Evolutionary conservation across 2,797 vertebrate genomes (phyloP).

Genomic region (Delichon dasypus): DNA sequence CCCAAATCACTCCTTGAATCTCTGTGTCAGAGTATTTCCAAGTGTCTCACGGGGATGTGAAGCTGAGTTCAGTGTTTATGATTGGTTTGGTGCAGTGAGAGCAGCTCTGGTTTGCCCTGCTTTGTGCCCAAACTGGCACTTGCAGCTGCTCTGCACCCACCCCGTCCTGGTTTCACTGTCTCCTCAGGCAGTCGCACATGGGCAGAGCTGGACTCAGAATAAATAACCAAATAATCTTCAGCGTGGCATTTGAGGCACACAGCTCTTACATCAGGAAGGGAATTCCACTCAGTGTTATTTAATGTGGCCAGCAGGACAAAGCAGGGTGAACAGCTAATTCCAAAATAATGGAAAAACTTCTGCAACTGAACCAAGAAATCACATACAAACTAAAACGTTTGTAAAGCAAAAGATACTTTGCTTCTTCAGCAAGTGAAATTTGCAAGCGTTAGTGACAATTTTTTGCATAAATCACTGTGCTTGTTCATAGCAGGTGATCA

Average conservation of each 20-base stretch:
- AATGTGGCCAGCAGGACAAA: neutral
- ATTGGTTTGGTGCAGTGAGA: neutral
- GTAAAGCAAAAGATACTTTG: neutral
- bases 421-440: neutral
- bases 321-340: neutral
- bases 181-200: neutral
- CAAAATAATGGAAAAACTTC: neutral
- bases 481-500: neutral
- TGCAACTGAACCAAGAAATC: neutral
- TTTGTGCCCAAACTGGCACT: neutral
- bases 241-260: neutral
- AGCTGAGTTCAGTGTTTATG: neutral
- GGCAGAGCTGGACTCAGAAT: neutral
- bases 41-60: rapidly evolving
- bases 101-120: neutral
- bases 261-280: neutral
- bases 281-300: rapidly evolving
- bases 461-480: neutral
- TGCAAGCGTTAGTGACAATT: neutral
- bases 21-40: neutral
- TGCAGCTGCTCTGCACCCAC: neutral
- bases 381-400: neutral
- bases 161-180: neutral
- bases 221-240: neutral
- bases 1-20: neutral